Percentiles rank a stretch among this genome's conserved stretches.
phyloP scores from a whole-genome alignment of 2,888 invertebrate species.

The Oligia strigilis region DNA sequence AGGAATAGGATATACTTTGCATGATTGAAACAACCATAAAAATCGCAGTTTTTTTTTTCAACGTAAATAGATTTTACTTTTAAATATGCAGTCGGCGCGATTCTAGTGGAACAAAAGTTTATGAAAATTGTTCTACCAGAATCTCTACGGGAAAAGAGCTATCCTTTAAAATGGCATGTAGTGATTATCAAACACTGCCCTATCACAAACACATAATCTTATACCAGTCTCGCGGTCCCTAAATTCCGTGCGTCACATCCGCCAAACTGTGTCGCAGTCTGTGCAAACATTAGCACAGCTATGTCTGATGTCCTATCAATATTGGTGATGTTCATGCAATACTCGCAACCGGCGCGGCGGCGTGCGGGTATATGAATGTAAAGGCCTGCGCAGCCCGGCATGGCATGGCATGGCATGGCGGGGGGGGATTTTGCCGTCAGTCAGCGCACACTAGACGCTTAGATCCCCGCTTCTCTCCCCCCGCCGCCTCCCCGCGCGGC shows the following conservation, averaged over 20 bases:
- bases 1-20: not conserved
- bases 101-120: no score
- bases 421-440: no score
- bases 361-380: no score
- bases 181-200: not conserved
- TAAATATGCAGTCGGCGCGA: not conserved
- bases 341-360: no score
- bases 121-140: no score
- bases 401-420: no score
- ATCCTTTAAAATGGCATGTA: not conserved
- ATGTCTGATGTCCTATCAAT: conserved; percentile 7
- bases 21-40: not conserved
- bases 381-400: no score
- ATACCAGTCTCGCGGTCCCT: not conserved
- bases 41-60: not conserved
- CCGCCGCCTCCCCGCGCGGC: no score
- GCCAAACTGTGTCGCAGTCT: conserved; percentile 22
- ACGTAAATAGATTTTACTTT: not conserved
- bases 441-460: no score
- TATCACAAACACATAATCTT: not conserved
- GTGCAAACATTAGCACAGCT: conserved; percentile 24
- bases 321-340: not conserved
- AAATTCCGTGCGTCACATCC: not conserved
- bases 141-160: not conserved
- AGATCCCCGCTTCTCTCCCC: no score